Percentiles rank a stretch among this genome's conserved stretches.
Evolutionary conservation across 2,888 invertebrate genomes (phyloP).

Genomic region (Podotricha telesiphe): DNA sequence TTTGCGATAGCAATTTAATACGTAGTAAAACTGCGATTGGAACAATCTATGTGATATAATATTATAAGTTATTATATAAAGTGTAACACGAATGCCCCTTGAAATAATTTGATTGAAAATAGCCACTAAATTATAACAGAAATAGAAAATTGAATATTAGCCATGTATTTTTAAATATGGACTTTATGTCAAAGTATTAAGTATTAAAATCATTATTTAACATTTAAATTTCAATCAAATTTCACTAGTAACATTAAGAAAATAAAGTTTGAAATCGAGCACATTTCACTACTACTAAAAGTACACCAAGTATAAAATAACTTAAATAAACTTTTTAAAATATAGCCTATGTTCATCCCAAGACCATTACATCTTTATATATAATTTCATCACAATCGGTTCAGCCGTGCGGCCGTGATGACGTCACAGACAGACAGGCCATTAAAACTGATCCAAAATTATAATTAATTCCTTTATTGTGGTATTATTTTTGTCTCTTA

Average conservation of each 20-base stretch:
- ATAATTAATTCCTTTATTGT: too few species aligned
- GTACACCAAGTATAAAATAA: too few species aligned
- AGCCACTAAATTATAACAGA: neutral
- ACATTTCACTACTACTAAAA: neutral
- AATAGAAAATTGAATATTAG: neutral
- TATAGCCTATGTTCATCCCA: too few species aligned
- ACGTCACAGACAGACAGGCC: too few species aligned
- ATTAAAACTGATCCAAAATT: too few species aligned
- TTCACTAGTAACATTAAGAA: neutral
- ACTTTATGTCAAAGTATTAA: neutral
- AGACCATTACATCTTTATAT: too few species aligned
- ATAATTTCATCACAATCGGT: too few species aligned
- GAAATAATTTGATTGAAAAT: conserved; percentile 15
- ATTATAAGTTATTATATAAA: neutral
- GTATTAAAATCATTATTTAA: neutral
- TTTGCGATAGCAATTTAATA: too few species aligned
- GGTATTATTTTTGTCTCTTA: too few species aligned
- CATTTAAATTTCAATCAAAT: conserved; percentile 2
- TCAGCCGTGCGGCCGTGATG: too few species aligned
- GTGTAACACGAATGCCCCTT: neutral
- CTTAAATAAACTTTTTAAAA: too few species aligned
- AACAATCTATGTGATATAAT: neutral
- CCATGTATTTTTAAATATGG: neutral
- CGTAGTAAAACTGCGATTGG: too few species aligned
- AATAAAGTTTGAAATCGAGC: neutral